These are phyloP conservation scores for Notospermus geniculatus DNA, from an alignment of 1,140 invertebrate species.

Conservation along the genomic window DNA sequence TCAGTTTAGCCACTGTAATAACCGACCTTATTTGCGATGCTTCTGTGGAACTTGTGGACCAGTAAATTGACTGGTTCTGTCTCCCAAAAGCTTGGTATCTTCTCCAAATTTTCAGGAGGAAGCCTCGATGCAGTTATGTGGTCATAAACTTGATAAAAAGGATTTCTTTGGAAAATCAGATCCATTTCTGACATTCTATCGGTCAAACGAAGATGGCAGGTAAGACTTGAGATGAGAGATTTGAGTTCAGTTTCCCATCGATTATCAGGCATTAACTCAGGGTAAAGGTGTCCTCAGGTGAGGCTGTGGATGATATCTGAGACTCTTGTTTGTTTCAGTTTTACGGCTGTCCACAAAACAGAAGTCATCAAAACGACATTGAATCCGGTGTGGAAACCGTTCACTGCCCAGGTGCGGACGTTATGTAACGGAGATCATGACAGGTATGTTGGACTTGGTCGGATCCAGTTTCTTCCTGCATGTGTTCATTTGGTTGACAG, in stretches of 20 bases:
- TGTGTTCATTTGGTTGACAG: neutral
- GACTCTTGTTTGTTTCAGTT: conserved; percentile 55
- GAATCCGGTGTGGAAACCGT: conserved; percentile 62
- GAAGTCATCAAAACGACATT: conserved; percentile 61
- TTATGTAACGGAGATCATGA: conserved; percentile 66
- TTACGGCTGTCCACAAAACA: conserved; percentile 60
- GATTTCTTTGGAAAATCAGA: conserved; percentile 62
- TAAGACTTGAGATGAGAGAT: no score
- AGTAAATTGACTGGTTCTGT: no score
- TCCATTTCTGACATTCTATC: conserved; percentile 60
- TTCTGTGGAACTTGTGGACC: no score
- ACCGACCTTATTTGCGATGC: no score
- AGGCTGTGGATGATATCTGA: no score
- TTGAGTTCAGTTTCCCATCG: no score
- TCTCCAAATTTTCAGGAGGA: conserved; percentile 48
- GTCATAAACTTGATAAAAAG: conserved; percentile 59
- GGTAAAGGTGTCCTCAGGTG: no score
- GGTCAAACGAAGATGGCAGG: conserved; percentile 57
- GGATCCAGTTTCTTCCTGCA: neutral
- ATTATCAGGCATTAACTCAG: no score
- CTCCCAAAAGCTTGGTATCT: no score
- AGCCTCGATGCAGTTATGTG: conserved; percentile 57
- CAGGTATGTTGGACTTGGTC: conserved; percentile 41
- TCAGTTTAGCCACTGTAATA: no score
- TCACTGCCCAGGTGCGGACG: conserved; percentile 59